phyloP scores from a whole-genome alignment of 2,113 vertebrate species.

The Sinosuthora webbiana region DNA sequence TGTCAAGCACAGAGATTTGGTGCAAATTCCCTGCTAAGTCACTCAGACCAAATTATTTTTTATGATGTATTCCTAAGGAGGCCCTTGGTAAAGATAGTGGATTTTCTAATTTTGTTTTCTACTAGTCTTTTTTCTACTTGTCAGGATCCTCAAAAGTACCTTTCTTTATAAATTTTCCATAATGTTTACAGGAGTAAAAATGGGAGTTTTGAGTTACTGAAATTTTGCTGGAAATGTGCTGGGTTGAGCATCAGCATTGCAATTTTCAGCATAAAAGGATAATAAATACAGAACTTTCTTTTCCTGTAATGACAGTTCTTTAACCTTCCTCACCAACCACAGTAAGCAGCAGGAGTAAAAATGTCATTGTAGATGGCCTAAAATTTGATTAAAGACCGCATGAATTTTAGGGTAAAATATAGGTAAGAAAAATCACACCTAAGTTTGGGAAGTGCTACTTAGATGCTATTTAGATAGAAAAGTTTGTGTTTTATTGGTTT shows the following conservation, averaged over 20 bases:
- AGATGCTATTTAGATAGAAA: not conserved
- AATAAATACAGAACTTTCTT: slow-evolving; percentile 25
- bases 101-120: slow-evolving; percentile 25
- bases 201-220: not conserved
- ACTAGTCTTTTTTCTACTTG: not conserved
- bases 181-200: not conserved
- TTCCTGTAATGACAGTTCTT: not conserved
- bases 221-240: not conserved
- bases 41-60: slow-evolving; percentile 3
- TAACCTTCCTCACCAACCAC: not conserved
- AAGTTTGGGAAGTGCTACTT: not conserved
- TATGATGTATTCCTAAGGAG: not conserved
- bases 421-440: not conserved
- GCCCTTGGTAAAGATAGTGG: not conserved
- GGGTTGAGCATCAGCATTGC: not conserved
- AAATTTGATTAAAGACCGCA: not conserved
- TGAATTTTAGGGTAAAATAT: not conserved
- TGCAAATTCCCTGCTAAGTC: not conserved
- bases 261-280: not conserved
- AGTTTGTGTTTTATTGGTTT: not conserved
- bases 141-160: not conserved
- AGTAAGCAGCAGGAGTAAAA: not conserved
- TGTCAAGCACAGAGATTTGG: not conserved
- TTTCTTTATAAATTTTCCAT: not conserved
- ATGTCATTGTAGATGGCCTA: not conserved